A percentile compares a stretch with the other conserved stretches of the same genome.
Evolutionary conservation across 2,888 invertebrate species (phyloP).

Genomic region (Carterocephalus palaemon): DNA sequence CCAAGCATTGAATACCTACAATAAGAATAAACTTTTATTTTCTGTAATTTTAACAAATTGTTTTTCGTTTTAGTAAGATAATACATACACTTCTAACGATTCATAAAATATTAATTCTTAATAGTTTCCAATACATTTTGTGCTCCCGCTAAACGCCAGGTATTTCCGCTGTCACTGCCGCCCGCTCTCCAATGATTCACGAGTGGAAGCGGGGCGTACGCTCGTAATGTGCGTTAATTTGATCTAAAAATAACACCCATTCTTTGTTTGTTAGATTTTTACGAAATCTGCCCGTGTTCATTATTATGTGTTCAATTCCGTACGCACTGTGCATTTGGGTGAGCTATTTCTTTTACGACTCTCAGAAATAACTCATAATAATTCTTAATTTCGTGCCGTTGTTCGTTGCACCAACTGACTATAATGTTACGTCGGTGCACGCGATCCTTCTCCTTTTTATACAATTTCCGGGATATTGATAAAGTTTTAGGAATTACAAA

Average conservation of each 20-base stretch:
- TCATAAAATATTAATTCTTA: too few species aligned
- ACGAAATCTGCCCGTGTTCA: conserved; percentile 64
- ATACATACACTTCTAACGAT: too few species aligned
- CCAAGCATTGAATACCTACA: too few species aligned
- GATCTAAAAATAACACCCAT: conserved; percentile 74
- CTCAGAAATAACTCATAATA: conserved; percentile 24
- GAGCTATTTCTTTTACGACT: conserved; percentile 23
- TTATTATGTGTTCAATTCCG: conserved; percentile 40
- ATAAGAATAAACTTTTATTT: too few species aligned
- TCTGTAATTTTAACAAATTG: too few species aligned
- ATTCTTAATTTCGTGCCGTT: conserved; percentile 23
- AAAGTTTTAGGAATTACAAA: conserved; percentile 15
- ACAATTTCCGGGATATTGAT: conserved; percentile 18
- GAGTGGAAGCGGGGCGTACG: conserved; percentile 61
- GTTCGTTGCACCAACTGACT: conserved; percentile 15
- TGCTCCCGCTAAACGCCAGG: too few species aligned
- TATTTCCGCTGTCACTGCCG: conserved; percentile 36
- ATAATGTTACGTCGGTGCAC: conserved; percentile 12
- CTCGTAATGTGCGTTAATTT: conserved; percentile 75
- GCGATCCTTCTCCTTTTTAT: conserved; percentile 13
- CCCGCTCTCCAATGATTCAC: conserved; percentile 60
- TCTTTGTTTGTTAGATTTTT: conserved; percentile 73
- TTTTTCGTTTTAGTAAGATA: too few species aligned
- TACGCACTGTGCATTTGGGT: conserved; percentile 24
- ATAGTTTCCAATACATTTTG: too few species aligned